Evolutionary conservation across 2,888 invertebrate species (phyloP).

Genomic region (Rhimphoctona megacephalus): DNA sequence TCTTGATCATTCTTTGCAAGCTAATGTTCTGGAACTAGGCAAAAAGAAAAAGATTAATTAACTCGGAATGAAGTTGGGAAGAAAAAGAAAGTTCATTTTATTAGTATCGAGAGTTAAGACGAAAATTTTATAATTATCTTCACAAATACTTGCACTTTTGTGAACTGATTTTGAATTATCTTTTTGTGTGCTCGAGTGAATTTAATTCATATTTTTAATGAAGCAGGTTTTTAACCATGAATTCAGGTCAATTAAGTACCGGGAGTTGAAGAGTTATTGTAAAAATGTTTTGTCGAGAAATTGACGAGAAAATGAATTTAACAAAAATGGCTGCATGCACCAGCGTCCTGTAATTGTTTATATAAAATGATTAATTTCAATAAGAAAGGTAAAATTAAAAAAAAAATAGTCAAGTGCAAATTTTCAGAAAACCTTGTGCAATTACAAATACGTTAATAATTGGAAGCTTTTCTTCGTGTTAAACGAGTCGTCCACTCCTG

Average conservation of each 20-base stretch:
- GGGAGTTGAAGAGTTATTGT: constrained; percentile 2
- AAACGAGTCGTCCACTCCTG: constrained; percentile 8
- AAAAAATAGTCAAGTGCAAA: neutral
- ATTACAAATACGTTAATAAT: constrained; percentile 31
- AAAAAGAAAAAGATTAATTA: constrained; percentile 6
- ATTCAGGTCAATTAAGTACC: neutral
- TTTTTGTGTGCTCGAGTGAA: neutral
- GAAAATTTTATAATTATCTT: constrained; percentile 17
- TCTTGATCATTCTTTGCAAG: constrained; percentile 34
- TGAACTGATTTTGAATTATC: constrained; percentile 17
- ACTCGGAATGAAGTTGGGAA: neutral
- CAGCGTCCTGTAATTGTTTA: neutral
- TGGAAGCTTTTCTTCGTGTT: constrained; percentile 19
- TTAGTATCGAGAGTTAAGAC: constrained; percentile 18
- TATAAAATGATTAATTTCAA: neutral
- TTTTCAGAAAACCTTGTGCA: constrained; percentile 6
- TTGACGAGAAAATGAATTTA: constrained; percentile 5
- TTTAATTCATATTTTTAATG: constrained; percentile 22
- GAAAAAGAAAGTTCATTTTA: constrained; percentile 17
- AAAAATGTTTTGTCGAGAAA: constrained; percentile 11
- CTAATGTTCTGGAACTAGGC: constrained; percentile 30
- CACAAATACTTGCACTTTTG: constrained; percentile 16
- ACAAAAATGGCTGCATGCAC: neutral
- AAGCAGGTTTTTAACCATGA: neutral
- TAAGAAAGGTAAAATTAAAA: neutral